Conservation (phyloP, 2,888 invertebrate species). For the Scrobipalpa atriplicella region DNA sequence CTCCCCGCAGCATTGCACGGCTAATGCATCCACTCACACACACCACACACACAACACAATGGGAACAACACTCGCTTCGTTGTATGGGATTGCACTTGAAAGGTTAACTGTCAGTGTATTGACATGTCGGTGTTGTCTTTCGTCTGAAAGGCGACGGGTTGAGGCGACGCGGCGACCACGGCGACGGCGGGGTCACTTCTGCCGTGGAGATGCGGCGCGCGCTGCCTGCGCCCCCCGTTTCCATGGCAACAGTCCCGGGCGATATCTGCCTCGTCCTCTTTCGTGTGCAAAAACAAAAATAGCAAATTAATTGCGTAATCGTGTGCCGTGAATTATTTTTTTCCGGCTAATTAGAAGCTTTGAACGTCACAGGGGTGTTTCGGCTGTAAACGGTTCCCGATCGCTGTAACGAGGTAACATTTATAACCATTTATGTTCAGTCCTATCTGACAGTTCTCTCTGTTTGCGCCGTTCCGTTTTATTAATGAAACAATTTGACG, state of each 20-base stretch:
- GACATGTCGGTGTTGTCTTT: slow-evolving; percentile 59
- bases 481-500: slow-evolving; percentile 29
- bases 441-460: slow-evolving; percentile 1
- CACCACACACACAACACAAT: slow-evolving; percentile 47
- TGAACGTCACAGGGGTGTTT: slow-evolving; percentile 51
- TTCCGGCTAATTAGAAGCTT: slow-evolving; percentile 51
- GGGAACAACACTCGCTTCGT: slow-evolving; percentile 50
- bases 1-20: slow-evolving; percentile 65
- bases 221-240: slow-evolving; percentile 74
- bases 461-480: slow-evolving; percentile 26
- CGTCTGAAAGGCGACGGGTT: slow-evolving; percentile 61
- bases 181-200: slow-evolving; percentile 70
- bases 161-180: slow-evolving; percentile 65
- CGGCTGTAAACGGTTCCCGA: slow-evolving; percentile 45
- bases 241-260: slow-evolving; percentile 75
- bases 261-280: slow-evolving; percentile 70
- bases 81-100: slow-evolving; percentile 43
- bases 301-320: slow-evolving; percentile 79
- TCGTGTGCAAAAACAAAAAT: slow-evolving; percentile 76
- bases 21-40: slow-evolving; percentile 64
- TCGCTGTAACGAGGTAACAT: slow-evolving; percentile 50
- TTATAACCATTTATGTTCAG: slow-evolving; percentile 36
- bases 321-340: slow-evolving; percentile 67
- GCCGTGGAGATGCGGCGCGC: slow-evolving; percentile 74
- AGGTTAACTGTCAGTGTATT: slow-evolving; percentile 48